These are phyloP conservation scores for Argyresthia albistria DNA, from an alignment of 2,888 invertebrate genomes.

Conservation along the genomic window DNA sequence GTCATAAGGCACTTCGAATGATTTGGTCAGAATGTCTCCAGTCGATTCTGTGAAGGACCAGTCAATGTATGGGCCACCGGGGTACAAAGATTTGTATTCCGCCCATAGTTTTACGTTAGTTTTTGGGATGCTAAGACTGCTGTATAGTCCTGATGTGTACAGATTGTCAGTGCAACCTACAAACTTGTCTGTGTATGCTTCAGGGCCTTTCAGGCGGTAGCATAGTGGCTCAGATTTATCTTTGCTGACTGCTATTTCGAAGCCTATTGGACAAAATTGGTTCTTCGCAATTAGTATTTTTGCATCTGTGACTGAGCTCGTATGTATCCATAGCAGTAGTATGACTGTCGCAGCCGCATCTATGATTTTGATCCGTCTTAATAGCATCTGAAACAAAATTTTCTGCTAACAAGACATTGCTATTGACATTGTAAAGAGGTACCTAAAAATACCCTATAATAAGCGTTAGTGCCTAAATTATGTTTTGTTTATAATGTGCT, in stretches of 20 bases:
- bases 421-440: too few species aligned
- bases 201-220: slow-evolving; percentile 49
- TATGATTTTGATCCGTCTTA: slow-evolving; percentile 18
- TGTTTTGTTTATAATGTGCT: too few species aligned
- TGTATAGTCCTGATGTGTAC: slow-evolving; percentile 35
- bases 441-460: too few species aligned
- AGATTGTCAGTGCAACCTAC: slow-evolving; percentile 48
- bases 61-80: slow-evolving; percentile 55
- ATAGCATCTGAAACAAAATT: slow-evolving; percentile 37
- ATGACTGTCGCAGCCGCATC: slow-evolving; percentile 15
- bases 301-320: slow-evolving; percentile 16
- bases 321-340: slow-evolving; percentile 23
- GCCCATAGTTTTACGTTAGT: slow-evolving; percentile 45
- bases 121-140: slow-evolving; percentile 30
- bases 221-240: slow-evolving; percentile 29
- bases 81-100: slow-evolving; percentile 49
- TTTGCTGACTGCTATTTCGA: slow-evolving; percentile 27
- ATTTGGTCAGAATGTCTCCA: slow-evolving; percentile 27
- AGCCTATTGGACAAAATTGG: slow-evolving; percentile 47
- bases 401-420: too few species aligned
- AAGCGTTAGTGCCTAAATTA: too few species aligned
- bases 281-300: slow-evolving; percentile 13
- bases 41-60: slow-evolving; percentile 40
- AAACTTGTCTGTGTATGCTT: slow-evolving; percentile 41
- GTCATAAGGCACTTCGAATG: slow-evolving; percentile 31